Base-by-base conservation (phyloP, 2,113 vertebrate species). In the Ptilorrhoa leucosticta region DNA sequence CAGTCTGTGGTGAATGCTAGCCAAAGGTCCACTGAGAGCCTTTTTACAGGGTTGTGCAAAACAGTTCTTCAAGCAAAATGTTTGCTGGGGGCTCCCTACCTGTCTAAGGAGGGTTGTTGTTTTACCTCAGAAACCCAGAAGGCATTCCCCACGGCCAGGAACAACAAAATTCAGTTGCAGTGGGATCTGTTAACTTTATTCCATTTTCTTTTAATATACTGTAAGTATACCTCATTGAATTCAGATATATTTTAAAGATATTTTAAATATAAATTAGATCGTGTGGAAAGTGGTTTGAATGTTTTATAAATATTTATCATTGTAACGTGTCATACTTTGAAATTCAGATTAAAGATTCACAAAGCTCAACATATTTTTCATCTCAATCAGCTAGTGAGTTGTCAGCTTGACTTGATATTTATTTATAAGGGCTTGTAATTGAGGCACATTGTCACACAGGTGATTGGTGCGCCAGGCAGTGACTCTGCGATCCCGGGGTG, bases 261-360 rank as follows among this genome's bases (percentile, higher is more conserved):
- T 66, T 83, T 88, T 21, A 80, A 75, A 88, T 72, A 84, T 48
- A 71, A 80, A 92, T 64, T 80, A 61, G 39, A 61, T 57, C 0
- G 0, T 22, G 18, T 26, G 20, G 58, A 84, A 95, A 72, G 40
- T 6, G 12, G 14, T 85, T 91, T 63, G 61, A 51, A n/a, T 33
- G 60, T 65, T 94, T 90, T 71, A 94, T 94, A 79, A 90, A 75
- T 97, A 91, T 84, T 87, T 87, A 84, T 89, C 35, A 44, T 42
- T 51, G 17, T 50, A 77, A 48, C 16, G 9, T 51, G 66, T 60
- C 31, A 42, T 63, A 45, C 26, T 63, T 68, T 0, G 0, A 35
- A 63, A 72, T 92, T 92, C 65, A 69, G 69, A 72, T 79, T 71
- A 91, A 95, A 94, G 84, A 92, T 93, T 89, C 82, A 85, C 80